Base-by-base conservation (phyloP, 2,797 vertebrate species). In the Siniperca scherzeri region DNA sequence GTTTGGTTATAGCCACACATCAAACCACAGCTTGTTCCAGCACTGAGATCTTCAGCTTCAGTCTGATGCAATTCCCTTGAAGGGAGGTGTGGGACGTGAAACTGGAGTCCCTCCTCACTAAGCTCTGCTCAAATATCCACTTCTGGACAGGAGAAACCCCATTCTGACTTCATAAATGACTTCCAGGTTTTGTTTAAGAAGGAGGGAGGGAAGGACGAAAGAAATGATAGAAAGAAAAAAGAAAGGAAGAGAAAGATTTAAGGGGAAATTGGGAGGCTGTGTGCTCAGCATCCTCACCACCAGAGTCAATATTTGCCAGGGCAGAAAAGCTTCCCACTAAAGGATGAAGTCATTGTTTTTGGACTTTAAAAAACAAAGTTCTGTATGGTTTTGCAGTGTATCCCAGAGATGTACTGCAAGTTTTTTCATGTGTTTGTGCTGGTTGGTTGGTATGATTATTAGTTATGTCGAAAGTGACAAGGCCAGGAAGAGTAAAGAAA, bases 41-140 rank as follows among this genome's bases (percentile, higher is more conserved):
- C 64, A 33, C 40, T 52, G 82, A 88, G 75, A 68, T 84, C 76
- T 88, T 77, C 70, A 76, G 74, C 70, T 82, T 72, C 16, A 70
- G 77, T 82, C 78, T 92, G 92, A 93, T 82, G 84, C 80, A 90
- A 92, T 89, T 87, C 89, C 90, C 90, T 75, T 36, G 83, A 87
- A 65, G 76, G 84, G 86, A 92, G 82, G 85, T 38, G 87, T 82
- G 80, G 83, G 61, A 84, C 61, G 36, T 86, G 78, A 80, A 82
- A 78, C 38, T 73, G 56, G 36, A 84, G 78, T 74, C 78, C 84
- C 68, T 83, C 60, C 82, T 80, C 66, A 52, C 84, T 65, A 81
- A 78, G 69, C 53, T 53, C 67, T 55, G 46, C 84, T 87, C 68
- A 69, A 78, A 82, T 86, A 86, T 87, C 83, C 79, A 68, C 65